phyloP scores from a whole-genome alignment of 30 jellyfish, hydroid and myxozoan genomes.

The Pelagia noctiluca region DNA sequence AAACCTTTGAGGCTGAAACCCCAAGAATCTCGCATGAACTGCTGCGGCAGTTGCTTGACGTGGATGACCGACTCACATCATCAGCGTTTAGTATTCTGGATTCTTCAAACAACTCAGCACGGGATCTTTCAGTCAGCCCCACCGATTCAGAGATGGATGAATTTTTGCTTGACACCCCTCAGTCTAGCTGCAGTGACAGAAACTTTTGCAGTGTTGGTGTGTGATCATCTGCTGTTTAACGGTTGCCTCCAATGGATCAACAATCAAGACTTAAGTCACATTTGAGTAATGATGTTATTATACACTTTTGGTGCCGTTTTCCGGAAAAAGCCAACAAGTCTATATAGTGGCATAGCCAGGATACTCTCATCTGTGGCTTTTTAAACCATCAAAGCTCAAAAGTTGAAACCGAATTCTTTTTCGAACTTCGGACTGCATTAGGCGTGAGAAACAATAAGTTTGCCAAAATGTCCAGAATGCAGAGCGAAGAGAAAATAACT shows the following conservation, averaged over 20 bases:
- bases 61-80: constrained; percentile 80
- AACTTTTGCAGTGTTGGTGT: constrained; percentile 59
- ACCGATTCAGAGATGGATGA: neutral
- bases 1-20: constrained; percentile 14
- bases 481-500: too few relatives aligned
- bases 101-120: constrained; percentile 37
- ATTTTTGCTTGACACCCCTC: constrained; percentile 4
- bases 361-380: too few relatives aligned
- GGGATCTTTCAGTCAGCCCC: constrained; percentile 26
- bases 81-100: constrained; percentile 68
- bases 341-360: too few relatives aligned
- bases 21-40: constrained; percentile 65
- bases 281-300: too few relatives aligned
- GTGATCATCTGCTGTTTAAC: neutral
- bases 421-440: too few relatives aligned
- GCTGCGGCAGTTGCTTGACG: constrained; percentile 71
- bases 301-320: too few relatives aligned
- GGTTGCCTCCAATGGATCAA: neutral
- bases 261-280: too few relatives aligned
- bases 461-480: too few relatives aligned
- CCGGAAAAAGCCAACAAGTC: too few relatives aligned
- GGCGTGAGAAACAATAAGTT: too few relatives aligned
- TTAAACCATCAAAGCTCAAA: too few relatives aligned
- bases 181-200: constrained; percentile 32
- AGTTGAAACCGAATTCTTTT: too few relatives aligned